Percentiles rank a stretch among this genome's conserved stretches.
Conservation (phyloP, 2,113 vertebrate species). For the Myxocyprinus asiaticus region DNA sequence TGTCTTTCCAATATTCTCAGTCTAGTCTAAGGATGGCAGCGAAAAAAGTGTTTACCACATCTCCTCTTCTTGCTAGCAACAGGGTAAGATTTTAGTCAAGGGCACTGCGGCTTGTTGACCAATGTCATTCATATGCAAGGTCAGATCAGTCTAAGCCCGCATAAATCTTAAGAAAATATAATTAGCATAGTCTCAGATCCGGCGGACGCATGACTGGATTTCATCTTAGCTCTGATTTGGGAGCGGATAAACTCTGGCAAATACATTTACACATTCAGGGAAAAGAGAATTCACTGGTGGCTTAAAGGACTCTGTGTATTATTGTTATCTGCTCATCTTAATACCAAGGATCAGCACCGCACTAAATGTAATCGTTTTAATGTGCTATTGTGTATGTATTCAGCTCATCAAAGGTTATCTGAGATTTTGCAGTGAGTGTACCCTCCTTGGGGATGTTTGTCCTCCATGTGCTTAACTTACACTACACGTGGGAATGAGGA, state of each 20-base stretch:
- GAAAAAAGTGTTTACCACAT: background rate
- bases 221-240: conserved; percentile 48
- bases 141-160: conserved; percentile 53
- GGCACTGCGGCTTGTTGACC: conserved; percentile 53
- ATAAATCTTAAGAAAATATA: conserved; percentile 60
- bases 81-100: conserved; percentile 53
- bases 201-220: conserved; percentile 43
- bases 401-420: conserved; percentile 42
- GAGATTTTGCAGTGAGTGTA: conserved; percentile 36
- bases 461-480: conserved; percentile 20
- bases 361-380: conserved; percentile 42
- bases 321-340: conserved; percentile 42
- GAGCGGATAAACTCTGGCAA: conserved; percentile 42
- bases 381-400: conserved; percentile 32
- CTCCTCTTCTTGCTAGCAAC: background rate
- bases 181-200: conserved; percentile 57
- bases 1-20: background rate
- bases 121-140: conserved; percentile 57
- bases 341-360: conserved; percentile 46
- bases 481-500: conserved; percentile 4
- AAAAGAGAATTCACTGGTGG: conserved; percentile 32
- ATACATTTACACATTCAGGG: conserved; percentile 14
- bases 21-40: conserved; percentile 1
- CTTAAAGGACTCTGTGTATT: conserved; percentile 45
- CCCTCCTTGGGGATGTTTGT: conserved; percentile 31